Evolutionary conservation across 2,888 invertebrate species (phyloP).

Genomic region (Rhagonycha lutea): DNA sequence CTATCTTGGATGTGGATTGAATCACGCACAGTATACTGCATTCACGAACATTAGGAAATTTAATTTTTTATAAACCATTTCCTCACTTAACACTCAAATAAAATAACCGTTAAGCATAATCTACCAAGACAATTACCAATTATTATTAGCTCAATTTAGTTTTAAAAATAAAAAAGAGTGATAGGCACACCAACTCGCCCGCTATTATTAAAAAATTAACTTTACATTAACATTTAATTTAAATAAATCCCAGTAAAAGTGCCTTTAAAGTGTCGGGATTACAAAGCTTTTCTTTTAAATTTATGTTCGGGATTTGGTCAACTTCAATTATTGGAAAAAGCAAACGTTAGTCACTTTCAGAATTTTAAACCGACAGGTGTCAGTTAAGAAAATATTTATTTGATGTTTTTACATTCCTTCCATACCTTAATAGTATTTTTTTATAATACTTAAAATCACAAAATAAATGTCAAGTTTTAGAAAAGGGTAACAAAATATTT

Average conservation of each 20-base stretch:
- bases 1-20: conserved; percentile 36
- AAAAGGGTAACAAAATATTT: conserved; percentile 31
- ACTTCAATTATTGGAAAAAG: conserved; percentile 29
- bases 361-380: conserved; percentile 30
- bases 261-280: not conserved
- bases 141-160: too few species aligned
- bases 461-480: not conserved
- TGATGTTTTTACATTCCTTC: not conserved
- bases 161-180: too few species aligned
- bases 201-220: not conserved
- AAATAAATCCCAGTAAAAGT: not conserved
- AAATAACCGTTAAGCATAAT: not conserved
- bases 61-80: not conserved
- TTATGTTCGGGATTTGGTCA: conserved; percentile 24
- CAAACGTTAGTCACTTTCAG: conserved; percentile 27
- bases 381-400: not conserved
- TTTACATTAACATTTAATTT: not conserved
- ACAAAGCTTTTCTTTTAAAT: conserved; percentile 8
- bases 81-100: not conserved
- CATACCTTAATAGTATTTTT: not conserved
- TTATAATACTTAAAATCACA: not conserved
- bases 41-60: conserved; percentile 20
- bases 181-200: too few species aligned
- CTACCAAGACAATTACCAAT: too few species aligned
- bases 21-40: conserved; percentile 34